phyloP scores from a whole-genome alignment of 2,888 invertebrate species.

The Lomographa bimaculata region DNA sequence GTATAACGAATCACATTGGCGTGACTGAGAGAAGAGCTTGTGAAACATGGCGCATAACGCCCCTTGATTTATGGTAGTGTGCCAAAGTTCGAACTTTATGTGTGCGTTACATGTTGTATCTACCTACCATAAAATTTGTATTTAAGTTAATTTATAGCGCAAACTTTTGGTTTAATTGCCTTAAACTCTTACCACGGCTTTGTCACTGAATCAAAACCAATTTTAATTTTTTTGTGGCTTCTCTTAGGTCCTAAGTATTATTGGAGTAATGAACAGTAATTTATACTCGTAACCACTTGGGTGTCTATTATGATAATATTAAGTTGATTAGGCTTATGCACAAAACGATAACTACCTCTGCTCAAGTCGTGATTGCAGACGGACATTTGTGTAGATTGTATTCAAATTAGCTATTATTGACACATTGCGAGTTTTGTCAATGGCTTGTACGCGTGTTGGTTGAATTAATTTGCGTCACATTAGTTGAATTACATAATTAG shows the following conservation, averaged over 20 bases:
- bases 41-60: slow-evolving; percentile 85
- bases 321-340: slow-evolving; percentile 37
- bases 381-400: slow-evolving; percentile 48
- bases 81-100: slow-evolving; percentile 80
- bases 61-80: slow-evolving; percentile 83
- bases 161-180: slow-evolving; percentile 19
- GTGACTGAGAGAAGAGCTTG: slow-evolving; percentile 70
- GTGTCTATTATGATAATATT: slow-evolving; percentile 29
- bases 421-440: slow-evolving; percentile 62
- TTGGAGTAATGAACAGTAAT: slow-evolving; percentile 24
- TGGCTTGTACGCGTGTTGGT: slow-evolving; percentile 57
- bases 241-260: not conserved
- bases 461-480: slow-evolving; percentile 69
- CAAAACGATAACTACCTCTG: too few species aligned
- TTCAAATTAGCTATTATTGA: slow-evolving; percentile 66
- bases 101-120: slow-evolving; percentile 64
- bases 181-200: slow-evolving; percentile 4
- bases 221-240: too few species aligned
- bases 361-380: slow-evolving; percentile 16
- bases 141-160: slow-evolving; percentile 17
- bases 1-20: slow-evolving; percentile 55
- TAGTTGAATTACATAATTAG: slow-evolving; percentile 70
- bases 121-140: slow-evolving; percentile 35
- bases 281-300: slow-evolving; percentile 50
- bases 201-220: not conserved